Evolutionary conservation across 1,140 invertebrate genomes (phyloP).

Genomic region (Drosophila truncata): DNA sequence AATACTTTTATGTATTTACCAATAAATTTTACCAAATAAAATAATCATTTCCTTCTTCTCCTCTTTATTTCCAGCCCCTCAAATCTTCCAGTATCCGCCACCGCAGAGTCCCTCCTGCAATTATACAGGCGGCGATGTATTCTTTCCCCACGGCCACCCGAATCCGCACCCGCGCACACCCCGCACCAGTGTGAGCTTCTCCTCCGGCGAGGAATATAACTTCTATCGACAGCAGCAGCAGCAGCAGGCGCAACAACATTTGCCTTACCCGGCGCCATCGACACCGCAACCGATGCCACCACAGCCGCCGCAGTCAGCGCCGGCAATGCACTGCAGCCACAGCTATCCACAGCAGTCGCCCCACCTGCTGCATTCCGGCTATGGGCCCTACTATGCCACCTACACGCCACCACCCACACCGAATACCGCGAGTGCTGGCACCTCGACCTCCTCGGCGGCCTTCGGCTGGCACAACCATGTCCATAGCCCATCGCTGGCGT

Average conservation of each 20-base stretch:
- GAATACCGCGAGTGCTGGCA: constrained; percentile 67
- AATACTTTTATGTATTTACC: background rate
- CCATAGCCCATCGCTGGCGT: constrained; percentile 52
- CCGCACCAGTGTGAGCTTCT: constrained; percentile 76
- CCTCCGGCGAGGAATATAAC: constrained; percentile 71
- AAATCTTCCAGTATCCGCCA: constrained; percentile 82
- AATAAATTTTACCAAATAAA: background rate
- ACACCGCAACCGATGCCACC: constrained; percentile 72
- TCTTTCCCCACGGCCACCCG: constrained; percentile 70
- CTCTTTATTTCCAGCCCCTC: constrained; percentile 65
- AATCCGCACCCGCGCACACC: constrained; percentile 68
- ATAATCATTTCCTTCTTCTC: constrained; percentile 11
- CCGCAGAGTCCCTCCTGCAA: constrained; percentile 81
- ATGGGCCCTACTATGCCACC: constrained; percentile 67
- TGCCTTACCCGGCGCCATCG: constrained; percentile 67
- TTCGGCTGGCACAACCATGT: constrained; percentile 55
- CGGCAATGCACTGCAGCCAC: constrained; percentile 77
- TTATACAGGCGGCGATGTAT: constrained; percentile 71
- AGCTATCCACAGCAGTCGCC: constrained; percentile 70
- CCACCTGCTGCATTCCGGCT: constrained; percentile 67
- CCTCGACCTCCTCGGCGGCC: constrained; percentile 51
- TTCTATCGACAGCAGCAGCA: constrained; percentile 77
- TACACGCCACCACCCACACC: constrained; percentile 83
- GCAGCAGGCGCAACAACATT: constrained; percentile 21
- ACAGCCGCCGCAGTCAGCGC: constrained; percentile 78